These are phyloP conservation scores for Radopholus similis DNA, from an alignment of 1,140 invertebrate species.

Conservation along the genomic window DNA sequence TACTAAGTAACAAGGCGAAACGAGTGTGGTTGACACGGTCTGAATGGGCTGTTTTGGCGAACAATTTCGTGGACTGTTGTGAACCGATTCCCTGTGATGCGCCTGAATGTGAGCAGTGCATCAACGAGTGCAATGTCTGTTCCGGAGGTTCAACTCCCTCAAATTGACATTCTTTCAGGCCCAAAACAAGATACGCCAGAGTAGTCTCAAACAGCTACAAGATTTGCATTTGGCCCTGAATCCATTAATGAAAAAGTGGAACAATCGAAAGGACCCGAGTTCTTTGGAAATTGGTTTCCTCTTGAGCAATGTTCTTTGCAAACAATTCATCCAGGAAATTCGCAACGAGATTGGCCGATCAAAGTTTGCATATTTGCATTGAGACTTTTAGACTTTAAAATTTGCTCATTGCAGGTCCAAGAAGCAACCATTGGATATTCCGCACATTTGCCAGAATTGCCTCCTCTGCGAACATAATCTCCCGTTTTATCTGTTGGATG, in stretches of 20 bases:
- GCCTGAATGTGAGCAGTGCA: slow-evolving; percentile 18
- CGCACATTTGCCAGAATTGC: slow-evolving; percentile 34
- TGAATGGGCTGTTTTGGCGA: slow-evolving; percentile 19
- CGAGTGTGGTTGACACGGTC: slow-evolving; percentile 15
- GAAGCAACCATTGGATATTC: slow-evolving; percentile 8
- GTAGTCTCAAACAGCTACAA: background rate
- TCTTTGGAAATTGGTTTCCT: background rate
- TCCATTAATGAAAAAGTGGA: slow-evolving; percentile 4
- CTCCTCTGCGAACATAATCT: slow-evolving; percentile 28
- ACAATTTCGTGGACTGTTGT: slow-evolving; percentile 8
- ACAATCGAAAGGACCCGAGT: background rate
- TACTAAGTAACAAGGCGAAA: slow-evolving; percentile 16
- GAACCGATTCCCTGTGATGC: slow-evolving; percentile 3
- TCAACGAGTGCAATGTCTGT: slow-evolving; percentile 26
- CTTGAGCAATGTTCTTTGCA: too few species aligned
- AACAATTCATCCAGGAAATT: too few species aligned
- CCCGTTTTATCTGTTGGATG: slow-evolving; percentile 30
- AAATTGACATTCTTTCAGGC: too few species aligned
- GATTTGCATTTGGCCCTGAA: background rate
- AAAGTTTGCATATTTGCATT: background rate
- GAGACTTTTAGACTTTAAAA: slow-evolving; percentile 14
- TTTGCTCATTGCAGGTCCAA: background rate
- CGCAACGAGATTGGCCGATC: background rate
- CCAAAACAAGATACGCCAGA: slow-evolving; percentile 3
- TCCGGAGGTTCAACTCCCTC: background rate